Evolutionary conservation across 1,140 invertebrate species (phyloP).

Genomic region (Solenopsis invicta): DNA sequence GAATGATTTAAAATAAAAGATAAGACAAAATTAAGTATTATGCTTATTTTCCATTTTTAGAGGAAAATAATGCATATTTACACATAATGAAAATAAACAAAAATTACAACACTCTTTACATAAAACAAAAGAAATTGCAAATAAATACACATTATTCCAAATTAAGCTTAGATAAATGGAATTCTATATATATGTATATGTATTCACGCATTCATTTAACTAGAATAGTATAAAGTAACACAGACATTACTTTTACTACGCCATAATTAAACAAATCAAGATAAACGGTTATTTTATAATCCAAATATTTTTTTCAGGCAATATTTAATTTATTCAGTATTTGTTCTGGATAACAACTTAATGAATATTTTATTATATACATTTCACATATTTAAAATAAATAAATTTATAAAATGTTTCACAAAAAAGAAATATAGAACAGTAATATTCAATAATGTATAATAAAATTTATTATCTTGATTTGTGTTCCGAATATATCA

Average conservation of each 20-base stretch:
- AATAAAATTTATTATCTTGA: conserved; percentile 45
- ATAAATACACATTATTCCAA: background rate
- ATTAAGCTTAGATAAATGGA: conserved; percentile 11
- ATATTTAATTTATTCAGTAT: background rate
- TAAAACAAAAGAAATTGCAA: conserved; percentile 5
- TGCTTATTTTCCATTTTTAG: conserved; percentile 1
- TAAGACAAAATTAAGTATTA: background rate
- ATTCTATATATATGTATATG: background rate
- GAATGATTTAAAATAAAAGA: conserved; percentile 4
- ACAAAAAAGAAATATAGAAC: background rate
- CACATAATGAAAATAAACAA: conserved; percentile 17
- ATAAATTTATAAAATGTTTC: conserved; percentile 15
- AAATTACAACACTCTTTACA: conserved; percentile 1
- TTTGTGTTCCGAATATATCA: background rate
- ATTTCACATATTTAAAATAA: background rate
- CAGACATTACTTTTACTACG: conserved; percentile 15
- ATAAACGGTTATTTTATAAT: conserved; percentile 6
- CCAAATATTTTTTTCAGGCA: background rate
- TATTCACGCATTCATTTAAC: conserved; percentile 3
- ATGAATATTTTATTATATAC: conserved; percentile 20
- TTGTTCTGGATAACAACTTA: background rate
- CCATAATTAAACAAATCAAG: conserved; percentile 43
- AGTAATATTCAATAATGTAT: conserved; percentile 11
- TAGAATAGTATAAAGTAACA: conserved; percentile 18
- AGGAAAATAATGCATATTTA: conserved; percentile 31